Conservation (phyloP, 2,888 invertebrate species). For the Noctuana brunneofusca region DNA sequence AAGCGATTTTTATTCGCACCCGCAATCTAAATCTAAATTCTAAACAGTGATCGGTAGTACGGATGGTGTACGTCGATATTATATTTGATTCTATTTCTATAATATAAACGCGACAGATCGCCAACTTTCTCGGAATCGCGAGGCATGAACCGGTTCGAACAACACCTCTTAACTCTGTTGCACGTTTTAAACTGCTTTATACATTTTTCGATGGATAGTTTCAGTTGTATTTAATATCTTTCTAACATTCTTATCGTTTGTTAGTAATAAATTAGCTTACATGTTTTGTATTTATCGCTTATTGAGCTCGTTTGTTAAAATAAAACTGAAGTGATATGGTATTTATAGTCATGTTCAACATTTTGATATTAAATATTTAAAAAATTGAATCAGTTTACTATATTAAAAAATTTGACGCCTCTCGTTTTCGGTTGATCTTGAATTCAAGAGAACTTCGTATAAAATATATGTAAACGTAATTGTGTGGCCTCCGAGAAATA, state of each 20-base stretch:
- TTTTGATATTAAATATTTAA: not conserved
- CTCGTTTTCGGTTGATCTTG: not conserved
- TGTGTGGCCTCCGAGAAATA: conserved; percentile 14
- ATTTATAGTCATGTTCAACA: not conserved
- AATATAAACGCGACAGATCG: conserved; percentile 48
- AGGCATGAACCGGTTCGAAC: conserved; percentile 17
- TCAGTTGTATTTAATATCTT: not conserved
- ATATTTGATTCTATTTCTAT: conserved; percentile 53
- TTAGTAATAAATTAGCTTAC: not conserved
- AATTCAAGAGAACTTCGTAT: not conserved
- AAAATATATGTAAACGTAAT: conserved; percentile 9
- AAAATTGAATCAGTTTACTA: not conserved
- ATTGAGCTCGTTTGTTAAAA: not conserved
- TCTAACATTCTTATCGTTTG: not conserved
- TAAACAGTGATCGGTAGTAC: conserved; percentile 34
- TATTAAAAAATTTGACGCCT: not conserved
- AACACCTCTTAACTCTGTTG: conserved; percentile 4
- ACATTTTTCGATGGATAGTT: not conserved
- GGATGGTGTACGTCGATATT: conserved; percentile 46
- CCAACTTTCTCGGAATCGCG: conserved; percentile 41
- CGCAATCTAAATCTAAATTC: conserved; percentile 35
- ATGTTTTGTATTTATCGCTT: not conserved
- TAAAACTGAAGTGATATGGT: not conserved
- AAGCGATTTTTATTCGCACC: conserved; percentile 36
- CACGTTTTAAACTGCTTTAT: not conserved